Evolutionary conservation across 2,113 vertebrate genomes (phyloP), one percentile per base, ranked within the genome.

Genomic region (Myotis lucifugus): DNA sequence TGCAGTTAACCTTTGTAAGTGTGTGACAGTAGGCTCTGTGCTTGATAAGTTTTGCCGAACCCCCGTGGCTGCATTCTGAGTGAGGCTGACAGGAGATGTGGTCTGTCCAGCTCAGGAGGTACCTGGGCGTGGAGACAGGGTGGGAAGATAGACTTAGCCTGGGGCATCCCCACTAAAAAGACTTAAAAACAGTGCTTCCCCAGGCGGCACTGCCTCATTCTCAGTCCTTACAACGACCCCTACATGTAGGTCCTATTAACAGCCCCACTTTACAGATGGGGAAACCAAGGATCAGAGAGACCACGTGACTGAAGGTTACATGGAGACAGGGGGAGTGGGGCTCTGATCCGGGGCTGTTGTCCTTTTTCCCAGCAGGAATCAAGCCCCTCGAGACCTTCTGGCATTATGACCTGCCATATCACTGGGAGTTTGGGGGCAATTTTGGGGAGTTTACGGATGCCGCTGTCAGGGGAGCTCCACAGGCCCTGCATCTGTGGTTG

Each of bases 1-100:
- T 91, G 88, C 96, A 96, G 88, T 97, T 97, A 98, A 92, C 95
- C 95, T 93, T 82, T 97, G 93, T 93, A 74, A 64, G 95, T 87
- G 72, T 29, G 1, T 85, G 96, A 97, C 94, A 96, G 95, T 70
- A 37, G 52, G 67, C 27, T 96, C 97, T 95, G 48, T 27, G 61
- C 83, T 91, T 73, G 72, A 12, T 86, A 88, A 15, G 1, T 85
- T 90, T 37, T 29, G 18, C 95, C 52, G 91, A 82, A 72, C 48
- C 29, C 66, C n/a, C 2, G 56, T 32, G 83, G 54, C 54, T 78
- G 86, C 0, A 0, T 92, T 73, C 64, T 25, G 64, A 50, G 93
- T 7, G 40, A 56, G 10, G 34, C 64, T 19, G 18, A 37, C 4
- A 2, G 76, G 86, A 40, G 46, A 42, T 34, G 37, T 54, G 54